Evolutionary conservation across 2,888 invertebrate genomes (phyloP), one percentile per base, ranked within the genome.

Genomic region (Agrochola litura): DNA sequence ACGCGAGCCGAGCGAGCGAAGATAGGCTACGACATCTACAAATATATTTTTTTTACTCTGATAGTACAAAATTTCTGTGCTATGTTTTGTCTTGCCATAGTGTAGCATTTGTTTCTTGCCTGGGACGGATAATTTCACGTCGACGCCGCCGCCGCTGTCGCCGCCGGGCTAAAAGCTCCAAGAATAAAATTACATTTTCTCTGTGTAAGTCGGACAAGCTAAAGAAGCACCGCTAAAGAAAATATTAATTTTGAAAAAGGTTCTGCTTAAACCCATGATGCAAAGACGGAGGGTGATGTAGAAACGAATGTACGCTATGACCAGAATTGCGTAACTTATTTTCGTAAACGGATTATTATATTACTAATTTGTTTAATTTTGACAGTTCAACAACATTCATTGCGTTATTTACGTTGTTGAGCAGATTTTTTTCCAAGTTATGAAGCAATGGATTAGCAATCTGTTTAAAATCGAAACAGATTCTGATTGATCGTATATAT

Each of bases 141-240:
- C 8, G 19, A 6, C 14, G 9, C 41, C 37, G 52, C 19, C n/a
- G 9, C 41, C 37, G 52, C 19, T 19, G 16, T 58, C 72, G 68
- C 76, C 76, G 54, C 43, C 22, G 30, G 58, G 65, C 66, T 76
- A 46, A 68, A 78, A 73, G 63, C 61, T 63, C 49, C 49, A 63
- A 65, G 70, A 79, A 76, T 72, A 46, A 68, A 77, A 85, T 83
- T 81, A 76, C 71, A 66, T 79, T 73, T 63, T 37, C 54, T 71
- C 60, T 72, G 14, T 37, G 64, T 70, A 77, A 60, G 70, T 70
- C 54, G 60, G 8, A 19, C 10, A 63, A 52, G 37, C 69, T 70
- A 61, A 30, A 68, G n/a, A 41, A 67, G 41, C 41, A 56, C n/a
- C 14, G 25, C 65, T 52, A 46, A n/a, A 65, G 16, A 63, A 79